phyloP scores from a whole-genome alignment of 2,113 vertebrate species.

The Ictidomys tridecemlineatus region DNA sequence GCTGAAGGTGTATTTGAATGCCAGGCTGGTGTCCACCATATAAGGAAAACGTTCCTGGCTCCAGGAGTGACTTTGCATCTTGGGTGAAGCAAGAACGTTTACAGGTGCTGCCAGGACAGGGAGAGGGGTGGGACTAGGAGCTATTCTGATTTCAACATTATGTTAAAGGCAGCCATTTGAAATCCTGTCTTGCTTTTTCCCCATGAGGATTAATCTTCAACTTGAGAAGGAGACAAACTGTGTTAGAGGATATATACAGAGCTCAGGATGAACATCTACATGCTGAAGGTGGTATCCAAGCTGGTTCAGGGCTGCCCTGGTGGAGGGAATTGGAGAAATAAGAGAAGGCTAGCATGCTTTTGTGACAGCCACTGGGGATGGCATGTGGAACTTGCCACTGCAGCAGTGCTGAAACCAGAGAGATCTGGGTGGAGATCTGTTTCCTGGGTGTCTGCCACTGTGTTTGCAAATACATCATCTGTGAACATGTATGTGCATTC shows the following conservation, averaged over 20 bases:
- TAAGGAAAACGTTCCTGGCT: no score
- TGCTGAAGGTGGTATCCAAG: neutral
- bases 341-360: neutral
- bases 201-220: neutral
- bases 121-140: neutral
- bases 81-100: no score
- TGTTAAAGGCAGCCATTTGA: neutral
- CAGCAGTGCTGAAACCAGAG: neutral
- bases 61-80: neutral
- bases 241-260: no score
- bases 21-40: fast-evolving
- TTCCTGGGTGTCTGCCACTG: neutral
- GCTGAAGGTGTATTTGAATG: fast-evolving
- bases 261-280: fast-evolving
- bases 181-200: neutral
- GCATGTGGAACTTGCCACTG: neutral
- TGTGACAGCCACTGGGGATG: fast-evolving
- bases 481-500: neutral
- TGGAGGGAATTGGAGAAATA: neutral
- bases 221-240: neutral
- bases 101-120: neutral
- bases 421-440: fast-evolving
- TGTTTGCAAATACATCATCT: no score
- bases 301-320: neutral
- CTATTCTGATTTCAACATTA: neutral